Conservation (phyloP, 2,113 vertebrate species). For the Entelurus aequoreus region DNA sequence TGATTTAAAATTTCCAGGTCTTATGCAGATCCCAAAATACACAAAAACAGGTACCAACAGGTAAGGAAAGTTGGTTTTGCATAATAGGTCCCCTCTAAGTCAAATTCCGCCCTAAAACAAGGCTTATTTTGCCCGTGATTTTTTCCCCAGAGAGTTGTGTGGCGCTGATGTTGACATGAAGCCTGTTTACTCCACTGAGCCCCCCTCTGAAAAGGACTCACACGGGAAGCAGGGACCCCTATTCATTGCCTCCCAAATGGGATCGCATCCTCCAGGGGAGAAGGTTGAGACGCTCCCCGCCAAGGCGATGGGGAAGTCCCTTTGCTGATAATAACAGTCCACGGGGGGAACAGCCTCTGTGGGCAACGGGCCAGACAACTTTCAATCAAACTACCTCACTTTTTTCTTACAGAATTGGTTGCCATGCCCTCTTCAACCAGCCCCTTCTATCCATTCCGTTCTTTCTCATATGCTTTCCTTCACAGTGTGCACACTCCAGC, state of each 20-base stretch:
- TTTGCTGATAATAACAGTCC: constrained; percentile 69
- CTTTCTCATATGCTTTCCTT: constrained; percentile 25
- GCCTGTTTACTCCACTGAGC: constrained; percentile 62
- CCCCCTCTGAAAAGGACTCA: constrained; percentile 63
- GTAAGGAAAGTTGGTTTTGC: no score
- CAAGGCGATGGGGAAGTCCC: constrained; percentile 68
- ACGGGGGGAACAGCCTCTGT: constrained; percentile 69
- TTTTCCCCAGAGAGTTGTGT: constrained; percentile 23
- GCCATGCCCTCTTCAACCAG: constrained; percentile 7
- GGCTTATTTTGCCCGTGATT: not conserved
- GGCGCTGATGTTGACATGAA: constrained; percentile 59
- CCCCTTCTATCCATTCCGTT: constrained; percentile 28
- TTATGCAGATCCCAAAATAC: no score
- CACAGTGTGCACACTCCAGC: constrained; percentile 29
- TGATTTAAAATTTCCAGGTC: no score
- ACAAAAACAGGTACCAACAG: not conserved
- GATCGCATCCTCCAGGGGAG: constrained; percentile 69
- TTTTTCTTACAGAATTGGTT: constrained; percentile 2
- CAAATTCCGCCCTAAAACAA: no score
- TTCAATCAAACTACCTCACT: constrained; percentile 61
- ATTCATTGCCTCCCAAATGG: constrained; percentile 70
- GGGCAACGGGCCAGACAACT: constrained; percentile 69
- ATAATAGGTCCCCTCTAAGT: no score
- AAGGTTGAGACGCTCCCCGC: constrained; percentile 64
- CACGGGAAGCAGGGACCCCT: constrained; percentile 64